phyloP scores from a whole-genome alignment of 2,888 invertebrate species.

The Proisotoma minuta region DNA sequence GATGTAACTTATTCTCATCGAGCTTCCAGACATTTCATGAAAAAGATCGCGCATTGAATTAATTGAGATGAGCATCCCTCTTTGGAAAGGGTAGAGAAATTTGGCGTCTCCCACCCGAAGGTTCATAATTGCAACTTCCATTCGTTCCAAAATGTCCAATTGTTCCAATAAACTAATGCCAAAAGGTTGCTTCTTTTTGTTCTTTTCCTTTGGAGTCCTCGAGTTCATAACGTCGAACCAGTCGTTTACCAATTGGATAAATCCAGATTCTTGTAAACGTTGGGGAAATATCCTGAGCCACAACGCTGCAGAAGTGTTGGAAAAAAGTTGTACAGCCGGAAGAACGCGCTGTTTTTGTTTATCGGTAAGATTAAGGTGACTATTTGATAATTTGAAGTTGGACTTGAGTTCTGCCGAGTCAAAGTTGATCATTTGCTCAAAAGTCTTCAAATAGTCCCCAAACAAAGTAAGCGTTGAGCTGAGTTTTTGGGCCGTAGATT shows the following conservation, averaged over 20 bases:
- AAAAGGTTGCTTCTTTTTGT: neutral
- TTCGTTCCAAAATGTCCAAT: neutral
- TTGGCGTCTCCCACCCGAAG: neutral
- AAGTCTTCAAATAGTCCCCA: slow-evolving; percentile 12
- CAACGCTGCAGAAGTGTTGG: slow-evolving; percentile 10
- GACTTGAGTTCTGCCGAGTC: slow-evolving; percentile 15
- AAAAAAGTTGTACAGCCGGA: slow-evolving; percentile 19
- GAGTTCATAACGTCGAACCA: slow-evolving; percentile 28
- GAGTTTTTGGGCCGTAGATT: slow-evolving; percentile 16
- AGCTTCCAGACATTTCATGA: neutral
- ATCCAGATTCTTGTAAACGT: neutral
- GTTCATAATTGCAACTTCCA: neutral
- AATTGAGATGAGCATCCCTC: neutral
- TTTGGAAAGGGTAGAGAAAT: neutral
- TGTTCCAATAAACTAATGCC: neutral
- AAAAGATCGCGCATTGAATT: neutral
- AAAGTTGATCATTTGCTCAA: slow-evolving; percentile 6
- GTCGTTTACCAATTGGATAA: slow-evolving; percentile 22
- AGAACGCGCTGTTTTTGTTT: slow-evolving; percentile 14
- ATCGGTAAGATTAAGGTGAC: slow-evolving; percentile 5
- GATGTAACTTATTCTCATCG: neutral
- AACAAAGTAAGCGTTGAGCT: slow-evolving; percentile 24
- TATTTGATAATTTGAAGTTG: slow-evolving; percentile 7
- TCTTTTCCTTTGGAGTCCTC: neutral
- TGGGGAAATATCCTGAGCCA: neutral